Evolutionary conservation across 2,113 vertebrate species (phyloP).

Genomic region (human): DNA sequence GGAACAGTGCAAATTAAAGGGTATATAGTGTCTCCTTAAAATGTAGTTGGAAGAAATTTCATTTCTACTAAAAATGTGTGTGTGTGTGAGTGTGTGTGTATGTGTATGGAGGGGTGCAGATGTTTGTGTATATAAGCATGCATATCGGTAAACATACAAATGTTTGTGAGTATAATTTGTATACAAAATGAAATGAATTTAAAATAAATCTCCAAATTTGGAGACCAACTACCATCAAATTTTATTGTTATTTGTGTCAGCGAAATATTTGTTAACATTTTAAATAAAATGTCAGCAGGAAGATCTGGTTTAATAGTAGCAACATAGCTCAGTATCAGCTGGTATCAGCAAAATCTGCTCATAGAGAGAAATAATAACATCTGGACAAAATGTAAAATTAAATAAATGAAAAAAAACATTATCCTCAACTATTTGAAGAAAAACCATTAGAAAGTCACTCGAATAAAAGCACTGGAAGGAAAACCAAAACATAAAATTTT

Average conservation of each 20-base stretch:
- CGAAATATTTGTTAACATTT: not conserved
- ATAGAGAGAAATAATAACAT: not conserved
- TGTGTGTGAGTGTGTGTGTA: not conserved
- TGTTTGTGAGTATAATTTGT: not conserved
- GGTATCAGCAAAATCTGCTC: not conserved
- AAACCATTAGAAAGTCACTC: not conserved
- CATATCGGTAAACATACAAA: not conserved
- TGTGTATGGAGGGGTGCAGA: not conserved
- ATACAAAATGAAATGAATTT: not conserved
- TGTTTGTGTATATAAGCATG: not conserved
- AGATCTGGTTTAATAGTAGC: not conserved
- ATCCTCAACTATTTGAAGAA: not conserved
- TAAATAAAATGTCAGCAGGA: not conserved
- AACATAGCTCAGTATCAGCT: not conserved
- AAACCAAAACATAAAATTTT: not conserved
- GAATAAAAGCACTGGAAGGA: not conserved
- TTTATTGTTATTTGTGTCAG: not conserved
- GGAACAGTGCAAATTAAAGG: not conserved
- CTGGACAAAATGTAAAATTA: not conserved
- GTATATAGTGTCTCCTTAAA: not conserved
- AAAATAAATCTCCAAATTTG: not conserved
- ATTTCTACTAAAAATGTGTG: not conserved
- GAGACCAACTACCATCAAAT: not conserved
- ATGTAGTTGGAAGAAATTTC: not conserved
- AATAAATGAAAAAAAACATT: not conserved